Evolutionary conservation across 2,797 vertebrate species (phyloP).

Genomic region (Labroides dimidiatus): DNA sequence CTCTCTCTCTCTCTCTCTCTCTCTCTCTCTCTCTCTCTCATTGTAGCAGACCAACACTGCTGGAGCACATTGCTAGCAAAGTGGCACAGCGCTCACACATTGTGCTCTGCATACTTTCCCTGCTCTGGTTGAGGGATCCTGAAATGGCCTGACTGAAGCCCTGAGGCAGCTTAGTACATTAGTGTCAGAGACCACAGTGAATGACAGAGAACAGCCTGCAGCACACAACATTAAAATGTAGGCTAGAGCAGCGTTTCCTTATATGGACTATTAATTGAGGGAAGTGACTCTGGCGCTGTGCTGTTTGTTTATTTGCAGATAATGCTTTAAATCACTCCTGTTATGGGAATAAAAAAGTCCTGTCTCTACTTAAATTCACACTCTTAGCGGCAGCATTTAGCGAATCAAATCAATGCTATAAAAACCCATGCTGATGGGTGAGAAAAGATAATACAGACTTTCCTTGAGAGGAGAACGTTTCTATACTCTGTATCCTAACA

Average conservation of each 20-base stretch:
- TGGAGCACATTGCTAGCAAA: constrained; percentile 51
- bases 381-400: background rate
- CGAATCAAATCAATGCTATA: background rate
- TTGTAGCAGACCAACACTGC: constrained; percentile 43
- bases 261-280: constrained; percentile 33
- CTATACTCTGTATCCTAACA: constrained; percentile 4
- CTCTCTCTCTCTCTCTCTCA: constrained; percentile 41
- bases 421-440: background rate
- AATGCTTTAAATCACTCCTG: constrained; percentile 26
- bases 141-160: constrained; percentile 66
- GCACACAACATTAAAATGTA: constrained; percentile 60
- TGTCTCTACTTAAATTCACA: constrained; percentile 27
- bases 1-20: constrained; percentile 39
- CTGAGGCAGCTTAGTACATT: constrained; percentile 76
- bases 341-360: constrained; percentile 12
- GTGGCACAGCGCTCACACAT: constrained; percentile 43
- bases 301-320: constrained; percentile 37
- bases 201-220: constrained; percentile 68
- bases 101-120: constrained; percentile 57
- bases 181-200: constrained; percentile 71
- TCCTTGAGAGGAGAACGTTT: background rate
- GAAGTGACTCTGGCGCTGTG: constrained; percentile 21
- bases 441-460: background rate
- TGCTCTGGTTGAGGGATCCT: constrained; percentile 55
- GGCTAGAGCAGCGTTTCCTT: constrained; percentile 46